Base-by-base conservation (phyloP, 2,113 vertebrate species). In the Chamaea fasciata region DNA sequence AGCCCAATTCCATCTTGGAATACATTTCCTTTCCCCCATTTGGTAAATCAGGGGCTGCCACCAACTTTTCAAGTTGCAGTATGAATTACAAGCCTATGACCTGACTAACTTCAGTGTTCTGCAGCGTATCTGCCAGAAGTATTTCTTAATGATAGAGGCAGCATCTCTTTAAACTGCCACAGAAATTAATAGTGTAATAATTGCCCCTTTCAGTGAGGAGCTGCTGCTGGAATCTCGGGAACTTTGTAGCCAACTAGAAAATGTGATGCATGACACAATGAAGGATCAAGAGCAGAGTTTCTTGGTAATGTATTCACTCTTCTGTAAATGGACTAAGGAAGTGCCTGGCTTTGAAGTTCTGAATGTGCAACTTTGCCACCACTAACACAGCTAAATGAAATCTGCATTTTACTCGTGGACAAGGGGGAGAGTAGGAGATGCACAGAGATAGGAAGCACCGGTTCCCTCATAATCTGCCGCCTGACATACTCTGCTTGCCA, bases 241-340 rank as follows among this genome's bases (percentile, higher is more conserved):
- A 31, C 98, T 98, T 63, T 98, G 97, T 41, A 90, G 75, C 65
- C 98, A 97, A n/a, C 95, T 98, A 11, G 98, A 98, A 94, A 97
- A 69, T 7, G 96, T 95, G 50, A 97, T 98, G 95, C 97, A 96
- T 1, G 97, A 98, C 67, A 97, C 98, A 23, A 95, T 98, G 96
- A 98, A 96, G 92, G 97, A 97, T n/a, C 97, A 98, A 67, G 97
- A 98, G 71, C 94, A 95, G 75, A 98, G 98, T 64, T 94, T 98
- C 42, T 97, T 90, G 98, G 98, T 98, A 98, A 98, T 1, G 5
- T 39, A 39, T 19, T 18, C 6, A 19, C 49, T 59, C 9, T 79
- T 62, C 9, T 82, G 0, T 31, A 60, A 90, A 53, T 6, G 21
- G 22, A 13, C 8, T 15, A 11, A 42, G 50, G 62, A 62, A 46